Conservation (phyloP, 2,797 vertebrate genomes). For the Zenarchopterus dispar region DNA sequence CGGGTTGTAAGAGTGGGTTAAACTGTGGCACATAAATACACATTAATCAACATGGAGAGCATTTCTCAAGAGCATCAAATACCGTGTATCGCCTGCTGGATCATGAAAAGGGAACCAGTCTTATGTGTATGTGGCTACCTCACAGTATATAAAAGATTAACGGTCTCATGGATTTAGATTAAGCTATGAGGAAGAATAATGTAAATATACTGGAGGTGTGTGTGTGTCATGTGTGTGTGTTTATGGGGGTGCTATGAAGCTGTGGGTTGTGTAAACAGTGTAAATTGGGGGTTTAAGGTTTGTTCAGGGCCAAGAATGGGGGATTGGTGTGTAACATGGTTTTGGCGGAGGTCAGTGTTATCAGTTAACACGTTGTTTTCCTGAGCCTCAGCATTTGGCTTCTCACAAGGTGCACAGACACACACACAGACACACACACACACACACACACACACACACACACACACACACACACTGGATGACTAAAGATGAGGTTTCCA, state of each 20-base stretch:
- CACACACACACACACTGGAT: too few species aligned
- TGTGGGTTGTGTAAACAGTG: conserved; percentile 48
- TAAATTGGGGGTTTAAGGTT: conserved; percentile 43
- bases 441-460: too few species aligned
- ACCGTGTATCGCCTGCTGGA: neutral
- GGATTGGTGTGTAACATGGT: conserved; percentile 30
- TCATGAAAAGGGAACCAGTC: conserved; percentile 11
- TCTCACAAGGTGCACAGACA: conserved; percentile 31
- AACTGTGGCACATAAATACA: conserved; percentile 55
- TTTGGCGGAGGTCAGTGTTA: conserved; percentile 46
- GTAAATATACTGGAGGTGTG: too few species aligned
- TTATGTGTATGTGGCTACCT: neutral
- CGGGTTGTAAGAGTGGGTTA: conserved; percentile 18
- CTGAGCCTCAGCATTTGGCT: conserved; percentile 54
- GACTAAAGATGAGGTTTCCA: too few species aligned
- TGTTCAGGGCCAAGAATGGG: conserved; percentile 20
- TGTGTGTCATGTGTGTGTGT: neutral
- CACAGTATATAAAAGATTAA: conserved; percentile 8
- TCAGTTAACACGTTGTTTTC: conserved; percentile 60
- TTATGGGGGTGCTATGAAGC: conserved; percentile 22
- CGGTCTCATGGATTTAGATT: neutral
- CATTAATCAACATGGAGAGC: conserved; percentile 58
- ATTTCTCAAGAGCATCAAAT: conserved; percentile 34
- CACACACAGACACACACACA: neutral
- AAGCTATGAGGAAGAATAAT: neutral